These are phyloP conservation scores for Thymelicus acteon DNA, from an alignment of 2,888 invertebrate genomes.

Conservation along the genomic window DNA sequence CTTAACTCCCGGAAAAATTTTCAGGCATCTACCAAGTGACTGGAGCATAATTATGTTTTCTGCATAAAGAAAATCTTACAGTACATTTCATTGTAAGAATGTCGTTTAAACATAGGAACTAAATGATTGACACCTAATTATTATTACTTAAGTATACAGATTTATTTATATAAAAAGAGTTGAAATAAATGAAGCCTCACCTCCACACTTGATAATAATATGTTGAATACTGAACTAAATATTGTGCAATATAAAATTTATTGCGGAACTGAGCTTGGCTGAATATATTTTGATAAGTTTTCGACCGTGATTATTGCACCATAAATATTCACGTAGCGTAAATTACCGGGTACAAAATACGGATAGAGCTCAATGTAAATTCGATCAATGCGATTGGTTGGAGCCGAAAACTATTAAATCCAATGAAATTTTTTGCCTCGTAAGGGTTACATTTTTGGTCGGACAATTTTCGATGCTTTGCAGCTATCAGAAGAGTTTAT, in stretches of 20 bases:
- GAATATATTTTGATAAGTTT: conserved; percentile 3
- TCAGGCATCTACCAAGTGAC: no score
- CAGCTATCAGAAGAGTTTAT: background rate
- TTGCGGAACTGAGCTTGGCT: conserved; percentile 3
- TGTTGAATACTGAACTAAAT: no score
- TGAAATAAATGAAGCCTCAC: no score
- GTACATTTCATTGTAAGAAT: no score
- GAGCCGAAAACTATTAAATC: conserved; percentile 10
- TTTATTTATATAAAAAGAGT: no score
- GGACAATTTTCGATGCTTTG: conserved; percentile 1
- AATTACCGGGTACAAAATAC: background rate
- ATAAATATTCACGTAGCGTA: conserved; percentile 11
- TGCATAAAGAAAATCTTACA: no score
- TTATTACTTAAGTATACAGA: no score
- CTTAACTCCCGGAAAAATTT: no score
- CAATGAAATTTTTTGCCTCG: conserved; percentile 18
- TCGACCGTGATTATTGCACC: conserved; percentile 11
- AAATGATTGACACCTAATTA: no score
- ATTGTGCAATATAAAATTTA: background rate
- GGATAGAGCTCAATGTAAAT: conserved; percentile 8
- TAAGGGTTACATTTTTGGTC: conserved; percentile 17
- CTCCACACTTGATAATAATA: no score
- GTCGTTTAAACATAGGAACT: no score
- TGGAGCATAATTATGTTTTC: no score
- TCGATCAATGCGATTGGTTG: conserved; percentile 16